Percentiles rank a stretch among this genome's conserved stretches.
These are phyloP conservation scores for Xestia ashworthii DNA, from an alignment of 2,888 invertebrate genomes.

Conservation along the genomic window DNA sequence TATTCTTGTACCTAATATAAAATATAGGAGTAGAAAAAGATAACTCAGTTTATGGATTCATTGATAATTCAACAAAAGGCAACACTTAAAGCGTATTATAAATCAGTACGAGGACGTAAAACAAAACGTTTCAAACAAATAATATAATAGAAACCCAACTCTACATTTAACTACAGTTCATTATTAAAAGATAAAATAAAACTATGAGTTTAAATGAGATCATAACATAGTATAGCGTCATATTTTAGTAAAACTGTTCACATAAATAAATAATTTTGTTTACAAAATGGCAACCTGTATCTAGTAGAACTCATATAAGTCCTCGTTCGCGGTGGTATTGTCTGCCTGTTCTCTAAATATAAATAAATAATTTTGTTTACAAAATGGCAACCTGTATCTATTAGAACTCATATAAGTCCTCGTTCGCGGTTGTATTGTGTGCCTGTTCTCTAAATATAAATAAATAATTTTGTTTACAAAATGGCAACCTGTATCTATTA, in stretches of 20 bases:
- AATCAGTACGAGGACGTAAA: slow-evolving; percentile 21
- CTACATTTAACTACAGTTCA: slow-evolving; percentile 12
- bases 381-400: background rate
- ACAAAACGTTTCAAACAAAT: slow-evolving; percentile 27
- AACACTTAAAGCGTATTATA: slow-evolving; percentile 28
- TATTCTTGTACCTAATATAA: background rate
- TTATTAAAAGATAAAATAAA: slow-evolving; percentile 35
- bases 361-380: background rate
- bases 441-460: background rate
- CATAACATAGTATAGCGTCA: slow-evolving; percentile 49
- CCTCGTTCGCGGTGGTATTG: background rate
- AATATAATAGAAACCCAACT: slow-evolving; percentile 11
- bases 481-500: slow-evolving; percentile 1
- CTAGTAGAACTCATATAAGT: background rate
- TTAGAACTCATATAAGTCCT: background rate
- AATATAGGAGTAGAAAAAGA: background rate
- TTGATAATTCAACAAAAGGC: slow-evolving; percentile 22
- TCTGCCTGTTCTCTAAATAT: background rate
- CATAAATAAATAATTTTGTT: background rate
- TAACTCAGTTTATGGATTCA: background rate
- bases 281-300: slow-evolving; percentile 4
- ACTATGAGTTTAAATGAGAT: slow-evolving; percentile 63
- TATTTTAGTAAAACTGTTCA: background rate
- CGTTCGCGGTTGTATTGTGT: background rate
- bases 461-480: background rate